Conservation (phyloP, 2,888 invertebrate species). For the Druceiella hillmani region DNA sequence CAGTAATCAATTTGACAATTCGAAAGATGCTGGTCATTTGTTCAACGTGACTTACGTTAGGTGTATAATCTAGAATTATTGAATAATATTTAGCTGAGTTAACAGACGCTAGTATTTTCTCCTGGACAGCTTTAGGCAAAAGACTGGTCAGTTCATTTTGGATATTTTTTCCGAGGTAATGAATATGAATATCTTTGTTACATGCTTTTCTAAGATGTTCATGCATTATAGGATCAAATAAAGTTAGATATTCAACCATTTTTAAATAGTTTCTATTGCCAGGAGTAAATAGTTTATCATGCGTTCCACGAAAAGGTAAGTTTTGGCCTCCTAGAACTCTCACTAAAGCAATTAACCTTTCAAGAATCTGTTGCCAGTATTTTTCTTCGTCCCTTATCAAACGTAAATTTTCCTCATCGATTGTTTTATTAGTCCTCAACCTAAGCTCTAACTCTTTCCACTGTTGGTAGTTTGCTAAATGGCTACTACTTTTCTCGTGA, state of each 20-base stretch:
- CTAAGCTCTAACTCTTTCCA: constrained; percentile 17
- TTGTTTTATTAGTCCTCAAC: constrained; percentile 13
- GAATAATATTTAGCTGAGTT: no score
- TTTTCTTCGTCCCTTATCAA: constrained; percentile 9
- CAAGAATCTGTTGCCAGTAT: constrained; percentile 7
- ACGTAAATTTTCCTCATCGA: constrained; percentile 12
- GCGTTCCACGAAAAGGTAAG: constrained; percentile 9
- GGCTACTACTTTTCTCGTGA: constrained; percentile 13
- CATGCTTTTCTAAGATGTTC: constrained; percentile 12
- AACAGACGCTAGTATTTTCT: no score
- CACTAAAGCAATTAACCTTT: constrained; percentile 8
- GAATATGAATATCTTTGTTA: constrained; percentile 3
- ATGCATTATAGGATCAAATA: constrained; percentile 8
- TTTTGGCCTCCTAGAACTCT: constrained; percentile 7
- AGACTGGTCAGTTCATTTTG: no score
- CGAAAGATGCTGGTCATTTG: no score
- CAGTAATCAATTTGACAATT: no score
- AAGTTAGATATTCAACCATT: constrained; percentile 5
- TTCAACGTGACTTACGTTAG: no score
- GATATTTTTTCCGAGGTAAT: constrained; percentile 11
- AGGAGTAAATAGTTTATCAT: constrained; percentile 1
- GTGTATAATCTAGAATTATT: no score
- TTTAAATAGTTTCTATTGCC: constrained; percentile 6
- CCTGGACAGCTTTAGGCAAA: no score
- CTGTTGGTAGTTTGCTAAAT: constrained; percentile 9